Base-by-base conservation (phyloP, 2,797 vertebrate species). In the Gephyroberyx darwinii region DNA sequence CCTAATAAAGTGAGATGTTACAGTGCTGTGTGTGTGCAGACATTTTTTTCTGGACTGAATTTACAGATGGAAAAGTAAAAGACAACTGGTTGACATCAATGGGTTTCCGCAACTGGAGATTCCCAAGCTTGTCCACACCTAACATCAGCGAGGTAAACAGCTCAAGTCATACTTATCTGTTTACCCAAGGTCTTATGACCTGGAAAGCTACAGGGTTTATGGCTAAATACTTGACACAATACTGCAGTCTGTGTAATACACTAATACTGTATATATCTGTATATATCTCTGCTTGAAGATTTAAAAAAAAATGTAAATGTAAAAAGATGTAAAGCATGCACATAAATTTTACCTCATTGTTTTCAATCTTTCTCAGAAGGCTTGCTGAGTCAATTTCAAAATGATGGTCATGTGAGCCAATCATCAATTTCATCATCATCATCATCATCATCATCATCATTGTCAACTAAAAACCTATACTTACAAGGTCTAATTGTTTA, bases 131-230 rank as follows among this genome's bases (percentile, higher is more conserved):
- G 63, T 82, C 51, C 5, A 85, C 72, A 78, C 58, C 55, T 33
- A 80, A 82, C 65, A 88, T 90, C 81, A 83, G 50, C 73, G 78
- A 92, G 85, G 88, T 91, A 90, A 88, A 83, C 58, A 71, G 39
- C 54, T 71, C 43, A 48, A 4, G 37, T 20, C 22, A n/a, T 52
- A 56, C 43, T 53, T 53, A 62, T 60, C 20, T 75, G 59, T 83
- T 73, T 70, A 47, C 52, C n/a, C 47, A 59, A 70, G 35, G 37
- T 68, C 39, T 65, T 30, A 35, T 78, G 63, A 65, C n/a, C 31
- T 68, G 41, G 16, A 65, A 52, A 67, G 51, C 57, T n/a, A n/a
- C n/a, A n/a, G n/a, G 63, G 45, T n/a, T 58, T 55, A 12, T 75
- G 53, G n/a, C n/a, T n/a, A n/a, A n/a, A n/a, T n/a, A n/a, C n/a